These are phyloP conservation scores for Pogonomyrmex californicus DNA, from an alignment of 1,140 invertebrate genomes.

Conservation along the genomic window DNA sequence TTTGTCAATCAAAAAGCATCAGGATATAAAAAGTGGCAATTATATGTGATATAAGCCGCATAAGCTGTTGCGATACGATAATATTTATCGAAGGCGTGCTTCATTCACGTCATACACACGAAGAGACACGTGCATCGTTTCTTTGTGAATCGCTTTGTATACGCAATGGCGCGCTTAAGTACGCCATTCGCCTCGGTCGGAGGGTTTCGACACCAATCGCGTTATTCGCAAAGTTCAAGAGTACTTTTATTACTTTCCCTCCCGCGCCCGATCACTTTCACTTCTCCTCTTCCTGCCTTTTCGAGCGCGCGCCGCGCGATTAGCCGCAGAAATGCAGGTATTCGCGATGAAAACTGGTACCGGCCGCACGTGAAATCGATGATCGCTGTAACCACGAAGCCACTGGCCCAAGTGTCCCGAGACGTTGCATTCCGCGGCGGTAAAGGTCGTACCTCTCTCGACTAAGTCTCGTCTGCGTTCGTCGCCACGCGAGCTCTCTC, in stretches of 20 bases:
- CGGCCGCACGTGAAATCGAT: slow-evolving; percentile 64
- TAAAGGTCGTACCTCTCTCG: slow-evolving; percentile 62
- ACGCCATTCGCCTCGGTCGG: slow-evolving; percentile 28
- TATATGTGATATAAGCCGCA: not conserved
- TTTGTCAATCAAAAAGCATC: not conserved
- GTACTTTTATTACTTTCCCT: slow-evolving; percentile 61
- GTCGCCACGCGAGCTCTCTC: slow-evolving; percentile 52
- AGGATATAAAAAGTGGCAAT: not conserved
- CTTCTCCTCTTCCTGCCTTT: slow-evolving; percentile 62
- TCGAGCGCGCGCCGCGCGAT: slow-evolving; percentile 37
- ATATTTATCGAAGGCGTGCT: not conserved
- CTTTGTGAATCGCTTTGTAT: not conserved
- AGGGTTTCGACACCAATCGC: slow-evolving; percentile 29
- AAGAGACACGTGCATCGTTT: not conserved
- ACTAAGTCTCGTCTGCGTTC: slow-evolving; percentile 34
- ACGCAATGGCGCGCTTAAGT: slow-evolving; percentile 12
- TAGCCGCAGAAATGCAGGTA: slow-evolving; percentile 59
- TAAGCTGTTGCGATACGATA: not conserved
- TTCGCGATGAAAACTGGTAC: slow-evolving; percentile 65
- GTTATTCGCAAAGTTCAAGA: slow-evolving; percentile 62
- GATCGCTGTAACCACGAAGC: slow-evolving; percentile 35
- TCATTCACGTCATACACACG: not conserved
- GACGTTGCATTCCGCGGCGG: slow-evolving; percentile 61
- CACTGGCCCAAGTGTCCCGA: slow-evolving; percentile 42
- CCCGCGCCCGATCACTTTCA: slow-evolving; percentile 56